Base-by-base conservation (phyloP, 2,113 vertebrate genomes). In the Ifrita kowaldi region DNA sequence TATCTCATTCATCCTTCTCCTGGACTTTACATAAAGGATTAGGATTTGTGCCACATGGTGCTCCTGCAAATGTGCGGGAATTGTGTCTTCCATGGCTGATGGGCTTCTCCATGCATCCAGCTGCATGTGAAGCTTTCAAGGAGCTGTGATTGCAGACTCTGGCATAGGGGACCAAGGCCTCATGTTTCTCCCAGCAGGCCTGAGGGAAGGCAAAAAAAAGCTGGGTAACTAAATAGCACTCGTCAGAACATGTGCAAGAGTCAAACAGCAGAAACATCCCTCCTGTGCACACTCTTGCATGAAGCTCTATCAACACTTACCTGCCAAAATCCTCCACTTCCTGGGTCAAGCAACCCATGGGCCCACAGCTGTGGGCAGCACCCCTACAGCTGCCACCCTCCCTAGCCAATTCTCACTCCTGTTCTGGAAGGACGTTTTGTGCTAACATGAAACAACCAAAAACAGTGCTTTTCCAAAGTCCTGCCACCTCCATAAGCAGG, bases 141-240 rank as follows among this genome's bases (percentile, higher is more conserved):
- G 69, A 87, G 23, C 41, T 62, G n/a, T 68, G 90, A 52, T 28
- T 84, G 71, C 44, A 92, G 69, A 63, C 4, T 3, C n/a, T 64
- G 85, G n/a, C 57, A 52, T 7, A 1, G 62, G 32, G 59, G 44
- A 93, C 19, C 1, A 4, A 74, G 42, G 55, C 39, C 26, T 93
- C 42, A 3, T 7, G 19, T 63, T 96, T 81, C 52, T 74, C 78
- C 19, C 16, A 56, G 76, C 20, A 75, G 53, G 22, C 33, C 93
- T 94, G 49, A 84, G n/a, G 75, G 46, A 78, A 95, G 57, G 47
- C 24, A 93, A 76, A 84, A 89, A 89, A 95, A 71, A 37, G 6
- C 13, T 60, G 39, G 28, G 12, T 75, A 75, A 94, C 74, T 84
- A 77, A 74, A 86, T 4, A 87, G 20, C 13, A 63, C 52, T 74